Evolutionary conservation across 2,113 vertebrate species (phyloP).

Genomic region (Xenus cinereus): DNA sequence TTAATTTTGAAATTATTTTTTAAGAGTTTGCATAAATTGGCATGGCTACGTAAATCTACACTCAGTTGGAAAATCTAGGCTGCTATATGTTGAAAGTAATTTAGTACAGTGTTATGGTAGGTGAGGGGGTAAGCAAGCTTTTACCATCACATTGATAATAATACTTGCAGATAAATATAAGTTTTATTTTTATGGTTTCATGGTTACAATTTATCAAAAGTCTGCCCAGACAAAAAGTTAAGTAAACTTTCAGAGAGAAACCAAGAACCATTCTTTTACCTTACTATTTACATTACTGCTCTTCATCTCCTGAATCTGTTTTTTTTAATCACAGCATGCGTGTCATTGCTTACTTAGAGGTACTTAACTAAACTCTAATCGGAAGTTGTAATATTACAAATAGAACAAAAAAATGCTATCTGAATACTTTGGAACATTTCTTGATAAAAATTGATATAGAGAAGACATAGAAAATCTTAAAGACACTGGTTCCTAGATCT

Average conservation of each 20-base stretch:
- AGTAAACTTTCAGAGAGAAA: neutral
- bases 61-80: neutral
- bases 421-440: neutral
- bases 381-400: neutral
- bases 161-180: neutral
- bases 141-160: neutral
- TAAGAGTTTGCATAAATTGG: neutral
- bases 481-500: neutral
- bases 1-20: neutral
- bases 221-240: neutral
- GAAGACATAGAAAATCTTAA: neutral
- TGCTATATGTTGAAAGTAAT: neutral
- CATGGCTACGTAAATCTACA: neutral
- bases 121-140: neutral
- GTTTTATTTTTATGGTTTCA: neutral
- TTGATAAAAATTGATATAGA: neutral
- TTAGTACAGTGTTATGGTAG: neutral
- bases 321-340: neutral
- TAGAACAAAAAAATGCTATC: neutral
- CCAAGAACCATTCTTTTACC: accelerated
- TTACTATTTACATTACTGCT: neutral
- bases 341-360: neutral
- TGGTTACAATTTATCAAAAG: neutral
- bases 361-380: neutral
- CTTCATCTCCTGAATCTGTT: neutral